Evolutionary conservation across 2,113 vertebrate genomes (phyloP), one percentile per base, ranked within the genome.

Genomic region (Anarrhichthys ocellatus): DNA sequence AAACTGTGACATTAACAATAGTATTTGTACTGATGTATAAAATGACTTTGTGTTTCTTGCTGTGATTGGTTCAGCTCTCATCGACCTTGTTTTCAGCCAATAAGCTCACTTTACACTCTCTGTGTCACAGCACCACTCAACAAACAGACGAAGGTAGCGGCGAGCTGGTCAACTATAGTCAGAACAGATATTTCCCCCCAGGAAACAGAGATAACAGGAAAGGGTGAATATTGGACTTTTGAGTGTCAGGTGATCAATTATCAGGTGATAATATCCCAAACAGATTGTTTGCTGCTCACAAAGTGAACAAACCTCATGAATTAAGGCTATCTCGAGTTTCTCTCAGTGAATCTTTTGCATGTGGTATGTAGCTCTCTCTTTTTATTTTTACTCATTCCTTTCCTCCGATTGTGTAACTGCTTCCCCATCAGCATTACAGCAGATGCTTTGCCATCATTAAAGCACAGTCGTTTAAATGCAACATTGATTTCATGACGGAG

Each of bases 381-480:
- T 8, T 15, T 48, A 48, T 6, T 42, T 44, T 22, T 18, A 13
- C 9, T 24, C 29, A 8, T 6, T 61, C 6, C 9, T 61, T 27
- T 68, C 13, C 50, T 58, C n/a, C 62, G 34, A 62, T 52, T 74
- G 18, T 62, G 17, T 59, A 66, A 71, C 32, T 50, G 71, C n/a
- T 15, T 22, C 34, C 36, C 13, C 9, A 54, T 40, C 18, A 63
- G 36, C 54, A 14, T 65, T n/a, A 50, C n/a, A n/a, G 5, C 61
- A 59, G 34, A 58, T 70, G 56, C 63, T 77, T 74, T 70, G 17
- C 68, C 58, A 62, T 54, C 17, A 50, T 46, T 34, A 69, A 46
- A 61, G 58, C 50, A 64, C 14, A 46, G 18, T 24, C 24, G 34
- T 61, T 2, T 38, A 68, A 6, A 76, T 85, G 64, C 6, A 77